These are phyloP conservation scores for Eupithecia tripunctaria DNA, from an alignment of 2,888 invertebrate genomes.

Conservation along the genomic window DNA sequence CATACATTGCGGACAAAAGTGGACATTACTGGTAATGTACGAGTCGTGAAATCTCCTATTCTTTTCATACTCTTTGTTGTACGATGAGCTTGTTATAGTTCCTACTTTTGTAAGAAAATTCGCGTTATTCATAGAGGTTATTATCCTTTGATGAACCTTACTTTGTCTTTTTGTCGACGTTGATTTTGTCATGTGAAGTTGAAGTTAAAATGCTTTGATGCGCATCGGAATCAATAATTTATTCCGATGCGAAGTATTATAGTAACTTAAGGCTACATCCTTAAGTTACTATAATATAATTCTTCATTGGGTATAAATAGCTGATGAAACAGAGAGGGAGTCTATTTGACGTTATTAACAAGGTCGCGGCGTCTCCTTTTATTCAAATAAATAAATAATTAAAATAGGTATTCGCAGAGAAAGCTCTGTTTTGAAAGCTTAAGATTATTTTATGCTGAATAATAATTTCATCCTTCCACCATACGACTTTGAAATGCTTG, in stretches of 20 bases:
- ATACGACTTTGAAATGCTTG: constrained; percentile 44
- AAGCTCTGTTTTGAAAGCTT: not conserved
- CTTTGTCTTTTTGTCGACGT: not conserved
- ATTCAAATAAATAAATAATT: too few relatives aligned
- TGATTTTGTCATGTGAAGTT: not conserved
- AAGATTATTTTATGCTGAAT: not conserved
- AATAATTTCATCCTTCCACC: constrained; percentile 40
- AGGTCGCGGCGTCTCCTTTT: too few relatives aligned
- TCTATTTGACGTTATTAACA: too few relatives aligned
- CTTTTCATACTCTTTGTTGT: constrained; percentile 67
- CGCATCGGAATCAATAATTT: not conserved
- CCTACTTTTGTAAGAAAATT: constrained; percentile 6
- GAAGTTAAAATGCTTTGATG: not conserved
- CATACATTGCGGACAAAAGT: constrained; percentile 75
- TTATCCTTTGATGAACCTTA: not conserved
- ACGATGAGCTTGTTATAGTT: constrained; percentile 47
- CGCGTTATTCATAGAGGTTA: constrained; percentile 10
- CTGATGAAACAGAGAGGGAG: too few relatives aligned
- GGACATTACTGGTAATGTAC: constrained; percentile 73
- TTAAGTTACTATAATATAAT: too few relatives aligned
- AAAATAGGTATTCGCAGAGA: not conserved
- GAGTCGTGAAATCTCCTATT: constrained; percentile 70
- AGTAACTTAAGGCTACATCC: too few relatives aligned
- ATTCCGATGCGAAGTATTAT: too few relatives aligned
- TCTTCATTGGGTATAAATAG: too few relatives aligned